These are phyloP conservation scores for Spilosoma lubricipeda DNA, from an alignment of 2,888 invertebrate species.

Conservation along the genomic window DNA sequence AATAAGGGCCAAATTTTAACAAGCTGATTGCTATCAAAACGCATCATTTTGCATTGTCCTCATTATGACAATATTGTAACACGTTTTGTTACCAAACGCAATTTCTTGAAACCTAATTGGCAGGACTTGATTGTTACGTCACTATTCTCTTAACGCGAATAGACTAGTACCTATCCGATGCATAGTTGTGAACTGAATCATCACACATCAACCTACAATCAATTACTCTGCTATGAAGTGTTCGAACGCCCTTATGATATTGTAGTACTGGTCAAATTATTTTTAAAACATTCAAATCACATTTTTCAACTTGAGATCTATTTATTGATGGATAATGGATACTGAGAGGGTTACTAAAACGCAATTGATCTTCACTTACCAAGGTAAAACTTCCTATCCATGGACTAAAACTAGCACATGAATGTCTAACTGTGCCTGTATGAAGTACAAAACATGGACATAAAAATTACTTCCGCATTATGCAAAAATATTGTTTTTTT, in stretches of 20 bases:
- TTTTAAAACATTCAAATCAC: neutral
- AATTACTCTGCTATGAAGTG: neutral
- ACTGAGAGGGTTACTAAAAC: neutral
- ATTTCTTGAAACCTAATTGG: neutral
- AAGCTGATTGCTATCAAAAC: no score
- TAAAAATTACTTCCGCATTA: constrained; percentile 42
- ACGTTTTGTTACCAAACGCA: no score
- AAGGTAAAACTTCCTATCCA: constrained; percentile 27
- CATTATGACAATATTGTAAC: no score
- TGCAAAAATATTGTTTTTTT: constrained; percentile 47
- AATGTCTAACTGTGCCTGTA: constrained; percentile 28
- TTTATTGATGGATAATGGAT: neutral
- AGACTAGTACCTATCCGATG: neutral
- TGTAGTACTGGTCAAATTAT: neutral
- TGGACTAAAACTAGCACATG: constrained; percentile 34
- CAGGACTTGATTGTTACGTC: neutral
- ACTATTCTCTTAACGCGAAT: no score
- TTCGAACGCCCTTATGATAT: neutral
- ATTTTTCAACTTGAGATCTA: constrained; percentile 5
- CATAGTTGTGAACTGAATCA: neutral
- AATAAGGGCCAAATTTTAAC: neutral
- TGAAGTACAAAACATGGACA: constrained; percentile 40
- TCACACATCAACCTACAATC: neutral
- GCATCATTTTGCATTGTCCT: neutral
- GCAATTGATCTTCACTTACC: neutral